phyloP scores from a whole-genome alignment of 2,113 vertebrate species.

The Gasterosteus aculeatus region DNA sequence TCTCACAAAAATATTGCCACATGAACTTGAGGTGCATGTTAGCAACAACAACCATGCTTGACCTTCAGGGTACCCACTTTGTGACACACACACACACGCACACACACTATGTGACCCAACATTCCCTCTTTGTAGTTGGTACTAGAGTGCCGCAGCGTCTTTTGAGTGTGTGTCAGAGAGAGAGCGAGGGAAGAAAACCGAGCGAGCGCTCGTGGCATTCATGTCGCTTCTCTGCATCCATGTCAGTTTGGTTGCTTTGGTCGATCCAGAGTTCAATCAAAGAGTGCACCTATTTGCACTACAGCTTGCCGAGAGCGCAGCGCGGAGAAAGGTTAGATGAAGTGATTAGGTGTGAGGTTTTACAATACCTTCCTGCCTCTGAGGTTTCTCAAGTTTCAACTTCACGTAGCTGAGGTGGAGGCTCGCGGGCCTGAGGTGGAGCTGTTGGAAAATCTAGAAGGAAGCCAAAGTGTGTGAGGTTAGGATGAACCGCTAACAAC shows the following conservation, averaged over 20 bases:
- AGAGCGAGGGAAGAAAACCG: background rate
- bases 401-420: conserved; percentile 16
- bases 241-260: background rate
- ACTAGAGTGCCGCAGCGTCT: background rate
- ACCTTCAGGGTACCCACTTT: background rate
- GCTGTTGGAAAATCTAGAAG: conserved; percentile 56
- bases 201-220: background rate
- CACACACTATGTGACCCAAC: background rate
- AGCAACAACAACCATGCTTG: background rate
- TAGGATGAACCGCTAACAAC: conserved; percentile 54
- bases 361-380: conserved; percentile 34
- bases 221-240: background rate
- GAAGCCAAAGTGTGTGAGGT: conserved; percentile 60
- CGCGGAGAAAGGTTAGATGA: conserved; percentile 38
- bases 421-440: conserved; percentile 33
- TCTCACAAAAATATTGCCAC: no score
- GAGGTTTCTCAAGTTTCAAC: conserved; percentile 46
- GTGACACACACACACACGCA: background rate
- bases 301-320: background rate
- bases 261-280: conserved; percentile 18
- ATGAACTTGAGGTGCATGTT: no score
- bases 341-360: conserved; percentile 63
- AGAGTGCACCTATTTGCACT: background rate
- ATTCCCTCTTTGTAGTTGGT: background rate
- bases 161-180: background rate